Evolutionary conservation across 2,888 invertebrate species (phyloP), one percentile per base, ranked within the genome.

Genomic region (Deroplatys truncata): DNA sequence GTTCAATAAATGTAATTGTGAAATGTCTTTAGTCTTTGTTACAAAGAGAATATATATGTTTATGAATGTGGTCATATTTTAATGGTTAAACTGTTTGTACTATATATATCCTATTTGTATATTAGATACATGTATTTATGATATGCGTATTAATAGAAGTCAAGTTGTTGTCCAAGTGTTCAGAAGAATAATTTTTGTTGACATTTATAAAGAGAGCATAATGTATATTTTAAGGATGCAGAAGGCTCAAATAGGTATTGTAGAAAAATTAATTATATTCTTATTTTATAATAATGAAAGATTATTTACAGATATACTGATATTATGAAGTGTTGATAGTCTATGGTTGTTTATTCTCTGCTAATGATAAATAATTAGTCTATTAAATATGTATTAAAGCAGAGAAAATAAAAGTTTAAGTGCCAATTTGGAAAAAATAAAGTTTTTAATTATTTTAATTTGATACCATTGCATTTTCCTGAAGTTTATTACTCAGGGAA

Each of bases 81-180:
- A 72, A 72, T 72, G 56, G 56, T 72, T 86, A 29, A 86, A n/a
- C 56, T 86, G 86, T 86, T 86, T 86, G 86, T 86, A 82, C 29
- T 29, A 72, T 86, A 72, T 86, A 82, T 86, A 82, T 86, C 82
- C 31, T 72, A 86, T 86, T 82, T 86, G 72, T 86, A 86, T 86
- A 82, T 86, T 86, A 86, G 86, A 86, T 72, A 72, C 25, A 86
- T 86, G 86, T 86, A 86, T 82, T 86, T 86, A 86, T 86, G 56
- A 86, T 86, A 86, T 29, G 25, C 56, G 56, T 72, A 72, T 72
- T 72, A 72, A 20, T 72, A 72, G 56, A 20, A 72, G 25, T 72
- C 5, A 72, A 72, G 56, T 72, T 72, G 56, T 72, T 72, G 56
- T 72, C 20, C 56, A 72, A 20, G 56, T 72, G 56, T 72, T 72